Evolutionary conservation across 2,797 vertebrate species (phyloP).

Genomic region (Nyctibius grandis): DNA sequence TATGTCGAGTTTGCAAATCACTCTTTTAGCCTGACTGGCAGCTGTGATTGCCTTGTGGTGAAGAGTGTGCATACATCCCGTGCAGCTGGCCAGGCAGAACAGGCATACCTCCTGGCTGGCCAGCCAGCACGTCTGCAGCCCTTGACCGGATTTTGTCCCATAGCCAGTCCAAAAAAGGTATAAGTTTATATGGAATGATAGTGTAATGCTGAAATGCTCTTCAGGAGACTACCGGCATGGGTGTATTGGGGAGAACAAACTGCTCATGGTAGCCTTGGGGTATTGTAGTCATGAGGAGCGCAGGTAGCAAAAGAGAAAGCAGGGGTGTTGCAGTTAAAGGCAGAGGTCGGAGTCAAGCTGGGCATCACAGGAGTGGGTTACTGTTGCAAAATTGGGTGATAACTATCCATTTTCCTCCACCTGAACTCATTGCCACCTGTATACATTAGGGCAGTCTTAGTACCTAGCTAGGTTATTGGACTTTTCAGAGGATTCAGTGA

Average conservation of each 20-base stretch:
- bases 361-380: not conserved
- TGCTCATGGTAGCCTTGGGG: not conserved
- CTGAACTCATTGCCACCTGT: not conserved
- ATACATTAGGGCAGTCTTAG: not conserved
- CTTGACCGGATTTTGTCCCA: not conserved
- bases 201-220: not conserved
- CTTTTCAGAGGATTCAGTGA: not conserved
- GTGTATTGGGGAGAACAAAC: not conserved
- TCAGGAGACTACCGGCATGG: not conserved
- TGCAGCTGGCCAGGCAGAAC: not conserved
- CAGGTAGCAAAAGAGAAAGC: not conserved
- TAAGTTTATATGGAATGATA: not conserved
- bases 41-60: not conserved
- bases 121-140: rapidly evolving
- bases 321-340: not conserved
- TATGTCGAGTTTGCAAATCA: not conserved
- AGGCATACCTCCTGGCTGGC: not conserved
- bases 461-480: not conserved
- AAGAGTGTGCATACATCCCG: not conserved
- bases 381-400: not conserved
- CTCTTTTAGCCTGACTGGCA: not conserved
- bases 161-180: not conserved
- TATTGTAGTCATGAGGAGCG: not conserved
- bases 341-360: not conserved
- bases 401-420: not conserved